A percentile compares a stretch with the other conserved stretches of the same genome.
Conservation (phyloP, 2,113 vertebrate species). For the Pholis gunnellus region DNA sequence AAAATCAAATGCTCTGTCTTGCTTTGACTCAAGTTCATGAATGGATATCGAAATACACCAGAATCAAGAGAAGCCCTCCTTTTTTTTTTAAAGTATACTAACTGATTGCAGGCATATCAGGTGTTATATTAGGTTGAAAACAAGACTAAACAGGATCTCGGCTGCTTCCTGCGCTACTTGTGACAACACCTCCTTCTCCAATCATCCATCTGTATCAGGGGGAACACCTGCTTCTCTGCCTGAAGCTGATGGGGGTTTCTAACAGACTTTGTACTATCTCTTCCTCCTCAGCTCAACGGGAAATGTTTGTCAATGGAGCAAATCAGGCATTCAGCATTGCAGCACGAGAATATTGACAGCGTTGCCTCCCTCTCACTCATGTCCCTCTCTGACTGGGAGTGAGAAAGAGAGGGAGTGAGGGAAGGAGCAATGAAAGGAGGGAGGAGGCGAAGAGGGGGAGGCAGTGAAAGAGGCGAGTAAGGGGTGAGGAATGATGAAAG, state of each 20-base stretch:
- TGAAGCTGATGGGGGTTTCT: background rate
- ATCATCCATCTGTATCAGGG: slow-evolving; percentile 28
- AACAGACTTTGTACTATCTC: background rate
- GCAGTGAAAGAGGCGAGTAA: slow-evolving; percentile 42
- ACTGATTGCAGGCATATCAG: background rate
- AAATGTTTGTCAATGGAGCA: slow-evolving; percentile 65
- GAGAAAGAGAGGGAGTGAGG: background rate
- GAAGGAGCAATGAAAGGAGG: slow-evolving; percentile 14
- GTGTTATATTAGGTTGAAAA: slow-evolving; percentile 13
- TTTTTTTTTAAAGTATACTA: background rate
- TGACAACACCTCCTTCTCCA: background rate
- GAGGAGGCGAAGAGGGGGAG: slow-evolving; percentile 22
- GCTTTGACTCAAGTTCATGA: slow-evolving; percentile 30
- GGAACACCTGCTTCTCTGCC: slow-evolving; percentile 14
- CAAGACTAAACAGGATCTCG: background rate
- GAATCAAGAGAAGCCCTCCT: background rate
- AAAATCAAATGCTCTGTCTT: background rate
- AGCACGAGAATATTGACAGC: slow-evolving; percentile 32
- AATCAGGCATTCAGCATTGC: slow-evolving; percentile 40
- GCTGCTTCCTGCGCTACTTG: background rate
- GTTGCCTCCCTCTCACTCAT: slow-evolving; percentile 20
- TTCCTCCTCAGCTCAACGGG: slow-evolving; percentile 1
- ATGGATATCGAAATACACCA: background rate
- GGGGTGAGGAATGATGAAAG: slow-evolving; percentile 70
- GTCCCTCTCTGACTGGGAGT: background rate